A percentile compares a stretch with the other conserved stretches of the same genome.
Conservation (phyloP, 2,113 vertebrate species). For the Platysternon megacephalum region DNA sequence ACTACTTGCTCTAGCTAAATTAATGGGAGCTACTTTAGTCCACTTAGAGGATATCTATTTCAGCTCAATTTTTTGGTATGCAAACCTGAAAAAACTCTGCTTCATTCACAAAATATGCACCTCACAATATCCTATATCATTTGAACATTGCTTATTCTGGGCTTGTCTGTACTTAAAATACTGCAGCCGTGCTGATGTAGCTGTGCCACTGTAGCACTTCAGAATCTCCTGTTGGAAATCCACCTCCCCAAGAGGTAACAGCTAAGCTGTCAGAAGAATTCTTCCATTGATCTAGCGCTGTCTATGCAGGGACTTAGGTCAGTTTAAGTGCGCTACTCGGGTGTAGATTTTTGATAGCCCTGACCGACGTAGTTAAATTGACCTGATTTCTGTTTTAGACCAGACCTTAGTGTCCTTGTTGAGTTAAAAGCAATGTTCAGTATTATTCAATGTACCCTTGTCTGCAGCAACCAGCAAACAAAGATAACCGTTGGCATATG, state of each 20-base stretch:
- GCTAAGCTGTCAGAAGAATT: not conserved
- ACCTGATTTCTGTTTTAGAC: not conserved
- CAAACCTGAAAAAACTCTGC: slow-evolving; percentile 45
- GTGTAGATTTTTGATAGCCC: not conserved
- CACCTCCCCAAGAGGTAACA: not conserved
- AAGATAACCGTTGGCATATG: slow-evolving; percentile 67
- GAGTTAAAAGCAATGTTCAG: slow-evolving; percentile 46
- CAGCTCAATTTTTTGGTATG: slow-evolving; percentile 62
- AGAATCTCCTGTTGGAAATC: not conserved
- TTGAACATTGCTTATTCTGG: not conserved
- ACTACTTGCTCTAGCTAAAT: slow-evolving; percentile 50
- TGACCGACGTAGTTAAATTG: not conserved
- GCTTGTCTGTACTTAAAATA: not conserved
- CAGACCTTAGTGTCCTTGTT: not conserved
- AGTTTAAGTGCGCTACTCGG: not conserved
- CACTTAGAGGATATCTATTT: slow-evolving; percentile 61
- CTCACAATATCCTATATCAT: not conserved
- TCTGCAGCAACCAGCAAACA: slow-evolving; percentile 27
- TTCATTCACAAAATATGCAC: slow-evolving; percentile 39
- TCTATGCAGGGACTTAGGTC: not conserved
- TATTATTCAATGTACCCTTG: slow-evolving; percentile 13
- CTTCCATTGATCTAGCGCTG: not conserved
- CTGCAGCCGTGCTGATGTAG: not conserved
- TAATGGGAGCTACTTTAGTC: slow-evolving; percentile 38
- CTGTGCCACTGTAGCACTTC: not conserved